Percentiles rank a stretch among this genome's conserved stretches.
Evolutionary conservation across 2,888 invertebrate genomes (phyloP).

Genomic region (Drosophila paranaensis): DNA sequence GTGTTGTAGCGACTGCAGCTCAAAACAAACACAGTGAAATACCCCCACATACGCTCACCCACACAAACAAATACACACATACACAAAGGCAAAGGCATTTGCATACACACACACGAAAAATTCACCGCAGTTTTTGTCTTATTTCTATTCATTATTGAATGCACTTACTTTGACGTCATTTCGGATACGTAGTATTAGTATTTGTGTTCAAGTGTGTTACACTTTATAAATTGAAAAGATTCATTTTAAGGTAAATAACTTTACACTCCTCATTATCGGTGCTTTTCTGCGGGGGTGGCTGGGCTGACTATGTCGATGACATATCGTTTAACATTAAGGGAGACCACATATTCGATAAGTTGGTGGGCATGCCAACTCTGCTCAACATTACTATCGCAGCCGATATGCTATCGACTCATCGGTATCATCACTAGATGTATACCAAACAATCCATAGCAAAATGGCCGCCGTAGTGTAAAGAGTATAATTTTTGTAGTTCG

Average conservation of each 20-base stretch:
- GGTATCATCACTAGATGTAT: conserved; percentile 45
- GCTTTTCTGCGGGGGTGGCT: conserved; percentile 46
- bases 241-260: conserved; percentile 54
- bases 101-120: conserved; percentile 41
- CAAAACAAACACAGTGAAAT: conserved; percentile 67
- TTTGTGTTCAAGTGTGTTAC: conserved; percentile 18
- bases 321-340: conserved; percentile 4
- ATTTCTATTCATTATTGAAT: conserved; percentile 5
- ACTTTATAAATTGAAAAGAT: conserved; percentile 45
- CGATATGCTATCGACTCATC: conserved; percentile 8
- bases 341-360: conserved; percentile 5
- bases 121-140: conserved; percentile 17
- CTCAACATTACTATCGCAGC: conserved; percentile 5
- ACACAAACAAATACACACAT: conserved; percentile 29
- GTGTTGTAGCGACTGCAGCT: conserved; percentile 53
- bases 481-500: conserved; percentile 70
- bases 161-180: conserved; percentile 68
- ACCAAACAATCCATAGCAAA: conserved; percentile 62
- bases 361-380: conserved; percentile 31
- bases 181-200: conserved; percentile 15
- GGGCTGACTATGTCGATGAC: conserved; percentile 32
- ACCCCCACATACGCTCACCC: conserved; percentile 61
- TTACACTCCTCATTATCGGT: conserved; percentile 52
- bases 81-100: conserved; percentile 23
- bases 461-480: conserved; percentile 72